Conservation (phyloP, 2,888 invertebrate species). For the Coecobrya sp. region DNA sequence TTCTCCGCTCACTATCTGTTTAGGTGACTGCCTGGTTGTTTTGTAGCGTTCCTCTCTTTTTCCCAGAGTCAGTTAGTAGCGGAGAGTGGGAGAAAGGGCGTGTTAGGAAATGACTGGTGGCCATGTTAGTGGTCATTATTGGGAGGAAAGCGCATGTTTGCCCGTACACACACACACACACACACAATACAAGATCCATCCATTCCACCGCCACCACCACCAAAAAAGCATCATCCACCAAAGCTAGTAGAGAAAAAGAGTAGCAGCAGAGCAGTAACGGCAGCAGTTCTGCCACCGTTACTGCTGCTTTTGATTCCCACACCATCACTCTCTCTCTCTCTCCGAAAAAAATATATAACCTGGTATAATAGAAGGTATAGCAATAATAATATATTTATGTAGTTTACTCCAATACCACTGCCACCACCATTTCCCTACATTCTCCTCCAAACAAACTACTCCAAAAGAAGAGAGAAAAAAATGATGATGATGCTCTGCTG, state of each 20-base stretch:
- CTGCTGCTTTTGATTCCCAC: slow-evolving; percentile 25
- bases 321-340: background rate
- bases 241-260: background rate
- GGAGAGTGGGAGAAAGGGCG: slow-evolving; percentile 85
- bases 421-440: background rate
- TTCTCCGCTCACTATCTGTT: background rate
- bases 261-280: background rate
- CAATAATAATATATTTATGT: slow-evolving; percentile 9
- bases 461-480: no score
- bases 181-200: slow-evolving; percentile 29
- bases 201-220: slow-evolving; percentile 49
- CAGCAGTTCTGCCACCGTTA: background rate
- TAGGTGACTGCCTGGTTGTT: no score
- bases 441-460: slow-evolving; percentile 6
- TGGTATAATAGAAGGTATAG: background rate
- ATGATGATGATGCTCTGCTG: background rate
- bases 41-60: background rate
- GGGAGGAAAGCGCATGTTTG: slow-evolving; percentile 86
- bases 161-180: slow-evolving; percentile 73
- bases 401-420: slow-evolving; percentile 8
- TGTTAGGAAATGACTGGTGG: slow-evolving; percentile 87
- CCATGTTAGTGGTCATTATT: slow-evolving; percentile 87
- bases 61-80: background rate
- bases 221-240: background rate
- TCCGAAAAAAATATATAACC: background rate